Evolutionary conservation across 2,797 vertebrate species (phyloP).

Genomic region (Emydoidea blandingii): DNA sequence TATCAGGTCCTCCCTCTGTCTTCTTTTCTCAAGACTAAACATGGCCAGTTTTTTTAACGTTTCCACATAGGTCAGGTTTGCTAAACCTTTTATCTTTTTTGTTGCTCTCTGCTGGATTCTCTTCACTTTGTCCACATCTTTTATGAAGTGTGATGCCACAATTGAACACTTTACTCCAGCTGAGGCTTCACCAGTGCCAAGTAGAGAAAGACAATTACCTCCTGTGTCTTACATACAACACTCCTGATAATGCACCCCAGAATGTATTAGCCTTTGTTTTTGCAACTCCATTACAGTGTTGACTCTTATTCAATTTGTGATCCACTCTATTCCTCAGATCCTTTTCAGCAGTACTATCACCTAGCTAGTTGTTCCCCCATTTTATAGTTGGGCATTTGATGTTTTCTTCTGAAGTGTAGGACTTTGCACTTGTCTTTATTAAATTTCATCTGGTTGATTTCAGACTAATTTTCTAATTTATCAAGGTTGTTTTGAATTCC

Average conservation of each 20-base stretch:
- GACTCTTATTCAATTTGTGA: not conserved
- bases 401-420: not conserved
- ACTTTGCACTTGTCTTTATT: not conserved
- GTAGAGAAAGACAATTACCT: not conserved
- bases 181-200: not conserved
- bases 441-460: not conserved
- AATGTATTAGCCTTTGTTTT: not conserved
- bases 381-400: not conserved
- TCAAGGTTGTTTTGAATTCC: not conserved
- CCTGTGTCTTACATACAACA: not conserved
- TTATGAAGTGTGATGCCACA: not conserved
- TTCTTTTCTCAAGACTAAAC: not conserved
- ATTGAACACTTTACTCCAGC: not conserved
- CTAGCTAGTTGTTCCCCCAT: not conserved
- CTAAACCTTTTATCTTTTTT: not conserved
- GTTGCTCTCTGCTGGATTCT: not conserved
- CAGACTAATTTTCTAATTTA: not conserved
- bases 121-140: not conserved
- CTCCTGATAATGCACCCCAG: not conserved
- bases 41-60: not conserved
- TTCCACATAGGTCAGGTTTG: not conserved
- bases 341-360: not conserved
- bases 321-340: not conserved
- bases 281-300: not conserved
- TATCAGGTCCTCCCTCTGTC: fast-evolving